These are phyloP conservation scores for Cosmorhoe ocellata DNA, from an alignment of 2,888 invertebrate genomes.

Conservation along the genomic window DNA sequence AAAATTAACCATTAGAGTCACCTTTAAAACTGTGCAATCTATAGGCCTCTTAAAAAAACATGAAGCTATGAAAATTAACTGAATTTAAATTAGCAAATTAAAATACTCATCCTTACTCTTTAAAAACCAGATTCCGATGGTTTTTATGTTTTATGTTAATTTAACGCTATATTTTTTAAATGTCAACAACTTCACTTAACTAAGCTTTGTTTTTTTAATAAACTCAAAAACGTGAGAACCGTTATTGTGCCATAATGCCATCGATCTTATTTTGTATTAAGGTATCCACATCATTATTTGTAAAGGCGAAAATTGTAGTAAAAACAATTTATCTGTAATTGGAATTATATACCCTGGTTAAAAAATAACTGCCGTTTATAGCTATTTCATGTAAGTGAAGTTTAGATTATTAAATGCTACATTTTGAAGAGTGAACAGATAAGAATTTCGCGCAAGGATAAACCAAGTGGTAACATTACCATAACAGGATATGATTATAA, in stretches of 20 bases:
- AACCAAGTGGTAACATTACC: slow-evolving; percentile 2
- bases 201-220: neutral
- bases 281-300: no score
- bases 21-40: slow-evolving; percentile 3
- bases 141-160: slow-evolving; percentile 5
- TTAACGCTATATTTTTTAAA: slow-evolving; percentile 10
- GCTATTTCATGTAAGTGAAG: neutral
- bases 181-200: slow-evolving; percentile 7
- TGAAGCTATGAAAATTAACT: neutral
- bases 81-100: slow-evolving; percentile 6
- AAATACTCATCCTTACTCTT: slow-evolving; percentile 14
- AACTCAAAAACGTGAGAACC: slow-evolving; percentile 1
- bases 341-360: no score
- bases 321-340: no score
- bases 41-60: neutral
- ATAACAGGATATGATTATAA: slow-evolving; percentile 17
- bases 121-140: slow-evolving; percentile 5
- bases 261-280: slow-evolving; percentile 4
- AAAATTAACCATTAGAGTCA: no score
- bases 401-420: neutral
- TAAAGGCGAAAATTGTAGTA: no score
- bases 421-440: slow-evolving; percentile 3
- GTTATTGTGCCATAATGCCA: slow-evolving; percentile 9
- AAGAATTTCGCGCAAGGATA: slow-evolving; percentile 13
- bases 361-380: neutral